Percentiles rank a stretch among this genome's conserved stretches.
Conservation (phyloP, 1,140 invertebrate species). For the Araneus ventricosus region DNA sequence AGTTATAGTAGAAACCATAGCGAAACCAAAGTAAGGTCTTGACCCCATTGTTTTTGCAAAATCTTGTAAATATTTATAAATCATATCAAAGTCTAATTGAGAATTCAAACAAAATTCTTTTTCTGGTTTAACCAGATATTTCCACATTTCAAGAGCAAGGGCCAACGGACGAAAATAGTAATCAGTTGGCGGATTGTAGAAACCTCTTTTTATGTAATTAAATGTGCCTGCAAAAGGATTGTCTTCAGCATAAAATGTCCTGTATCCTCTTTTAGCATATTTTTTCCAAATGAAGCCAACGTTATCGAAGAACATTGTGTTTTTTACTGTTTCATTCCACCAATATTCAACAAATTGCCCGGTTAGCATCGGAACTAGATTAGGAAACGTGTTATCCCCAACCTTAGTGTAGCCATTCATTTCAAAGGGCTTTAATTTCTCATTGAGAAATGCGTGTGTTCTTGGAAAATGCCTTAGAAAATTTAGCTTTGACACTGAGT, state of each 20-base stretch:
- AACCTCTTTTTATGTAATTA: slow-evolving; percentile 89
- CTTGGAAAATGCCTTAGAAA: slow-evolving; percentile 82
- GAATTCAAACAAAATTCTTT: slow-evolving; percentile 76
- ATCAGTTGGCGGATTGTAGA: slow-evolving; percentile 88
- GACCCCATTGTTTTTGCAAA: slow-evolving; percentile 76
- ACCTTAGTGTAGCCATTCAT: slow-evolving; percentile 80
- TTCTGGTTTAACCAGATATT: background rate
- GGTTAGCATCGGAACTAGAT: slow-evolving; percentile 79
- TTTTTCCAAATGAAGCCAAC: slow-evolving; percentile 71
- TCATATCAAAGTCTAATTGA: slow-evolving; percentile 46
- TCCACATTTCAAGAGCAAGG: slow-evolving; percentile 59
- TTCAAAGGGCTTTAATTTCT: slow-evolving; percentile 79
- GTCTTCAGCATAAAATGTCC: slow-evolving; percentile 90
- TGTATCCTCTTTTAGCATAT: slow-evolving; percentile 79
- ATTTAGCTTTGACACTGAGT: slow-evolving; percentile 84
- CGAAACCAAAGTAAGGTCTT: slow-evolving; percentile 78
- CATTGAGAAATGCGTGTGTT: slow-evolving; percentile 80
- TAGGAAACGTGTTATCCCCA: slow-evolving; percentile 81
- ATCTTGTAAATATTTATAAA: slow-evolving; percentile 58
- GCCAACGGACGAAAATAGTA: slow-evolving; percentile 89
- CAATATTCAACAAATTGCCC: slow-evolving; percentile 76
- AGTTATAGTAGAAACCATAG: slow-evolving; percentile 78
- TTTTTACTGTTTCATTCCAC: slow-evolving; percentile 47
- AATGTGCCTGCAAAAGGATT: slow-evolving; percentile 87
- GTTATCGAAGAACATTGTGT: slow-evolving; percentile 56